phyloP scores from a whole-genome alignment of 2,113 vertebrate genomes.

The Hypanus sabinus region DNA sequence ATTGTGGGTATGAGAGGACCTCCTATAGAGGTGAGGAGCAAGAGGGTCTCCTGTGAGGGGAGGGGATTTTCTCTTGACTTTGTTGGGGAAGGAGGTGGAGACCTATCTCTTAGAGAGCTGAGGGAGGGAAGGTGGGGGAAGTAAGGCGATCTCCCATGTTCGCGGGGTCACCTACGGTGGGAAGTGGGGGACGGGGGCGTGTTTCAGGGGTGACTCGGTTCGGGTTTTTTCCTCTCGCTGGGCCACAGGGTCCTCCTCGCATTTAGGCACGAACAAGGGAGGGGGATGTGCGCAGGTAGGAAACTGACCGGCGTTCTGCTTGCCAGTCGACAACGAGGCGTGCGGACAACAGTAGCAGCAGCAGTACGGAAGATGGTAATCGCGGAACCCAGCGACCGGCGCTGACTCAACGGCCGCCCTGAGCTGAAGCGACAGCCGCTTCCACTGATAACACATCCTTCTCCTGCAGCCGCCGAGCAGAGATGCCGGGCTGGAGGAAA shows the following conservation, averaged over 20 bases:
- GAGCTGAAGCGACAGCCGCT: neutral
- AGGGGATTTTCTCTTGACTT: no score
- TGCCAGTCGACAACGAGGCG: neutral
- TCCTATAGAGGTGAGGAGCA: neutral
- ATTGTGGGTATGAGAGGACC: neutral
- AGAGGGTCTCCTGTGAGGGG: neutral
- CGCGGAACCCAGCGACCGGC: neutral
- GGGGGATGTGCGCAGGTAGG: neutral
- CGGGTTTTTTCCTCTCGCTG: neutral
- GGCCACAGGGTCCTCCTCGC: neutral
- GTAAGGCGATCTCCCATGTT: no score
- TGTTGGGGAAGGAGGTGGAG: neutral
- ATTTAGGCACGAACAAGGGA: neutral
- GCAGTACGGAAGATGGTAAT: neutral
- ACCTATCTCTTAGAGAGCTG: neutral
- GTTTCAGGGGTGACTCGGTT: neutral
- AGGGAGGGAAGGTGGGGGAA: no score
- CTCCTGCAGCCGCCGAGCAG: constrained; percentile 39
- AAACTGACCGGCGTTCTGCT: neutral
- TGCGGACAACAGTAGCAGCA: neutral
- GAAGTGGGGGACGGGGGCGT: no score
- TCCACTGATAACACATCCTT: neutral
- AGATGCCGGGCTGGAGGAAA: constrained; percentile 75
- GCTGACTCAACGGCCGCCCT: constrained; percentile 13
- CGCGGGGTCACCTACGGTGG: no score